Base-by-base conservation (phyloP, 2,888 invertebrate species). In the Ormyrus pomaceus region DNA sequence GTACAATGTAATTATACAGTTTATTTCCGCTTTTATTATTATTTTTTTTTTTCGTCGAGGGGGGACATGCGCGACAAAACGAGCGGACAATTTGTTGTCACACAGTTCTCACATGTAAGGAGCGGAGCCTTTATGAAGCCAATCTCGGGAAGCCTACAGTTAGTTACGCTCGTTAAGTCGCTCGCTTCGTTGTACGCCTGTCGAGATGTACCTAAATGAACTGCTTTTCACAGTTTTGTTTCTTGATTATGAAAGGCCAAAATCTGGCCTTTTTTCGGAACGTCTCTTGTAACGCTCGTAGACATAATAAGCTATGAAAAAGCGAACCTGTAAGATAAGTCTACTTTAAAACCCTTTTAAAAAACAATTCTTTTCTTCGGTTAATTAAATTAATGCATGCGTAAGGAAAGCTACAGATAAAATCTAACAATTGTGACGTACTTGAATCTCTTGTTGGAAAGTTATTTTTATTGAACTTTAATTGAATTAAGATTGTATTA, bases 91-190 rank as follows among this genome's bases (percentile, higher is more conserved):
- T 78, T 73, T 68, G 64, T 80, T 77, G 68, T 77, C 77, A 56
- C 58, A 65, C 51, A 62, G 56, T 62, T 34, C 64, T 59, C 13
- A 7, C 2, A 58, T 58, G 65, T 10, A 56, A 19, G 19, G 71
- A 19, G n/a, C 6, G 50, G 51, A 10, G 72, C 13, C 73, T 64
- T 75, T 74, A 75, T 75, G 69, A 58, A 71, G 64, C 64, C 58
- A 73, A 75, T 69, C 81, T 77, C 82, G 79, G 79, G 83, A 80
- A 87, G 85, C 82, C 84, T 79, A 79, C 82, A 81, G 80, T 86
- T 86, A 85, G 85, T 86, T 84, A 87, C 85, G 86, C 85, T 87
- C 84, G 83, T 87, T 87, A 34, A 86, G 86, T 84, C 84, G 80
- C 73, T 34, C 34, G 51, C 61, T 48, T 70, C 62, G 70, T 51